Evolutionary conservation across 2,797 vertebrate genomes (phyloP).

Genomic region (Pipistrellus pipistrellus): DNA sequence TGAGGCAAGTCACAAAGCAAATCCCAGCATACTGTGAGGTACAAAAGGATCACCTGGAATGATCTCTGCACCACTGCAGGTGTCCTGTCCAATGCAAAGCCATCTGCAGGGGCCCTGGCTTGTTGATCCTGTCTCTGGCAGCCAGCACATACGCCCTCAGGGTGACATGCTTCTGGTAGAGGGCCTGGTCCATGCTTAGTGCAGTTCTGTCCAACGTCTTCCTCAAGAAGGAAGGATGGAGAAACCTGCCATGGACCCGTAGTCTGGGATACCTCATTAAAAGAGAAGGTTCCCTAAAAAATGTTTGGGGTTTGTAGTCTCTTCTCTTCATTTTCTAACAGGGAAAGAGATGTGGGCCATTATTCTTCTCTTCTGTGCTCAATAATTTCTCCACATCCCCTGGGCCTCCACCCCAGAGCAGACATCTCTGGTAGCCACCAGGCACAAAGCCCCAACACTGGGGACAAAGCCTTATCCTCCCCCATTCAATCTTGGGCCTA

Average conservation of each 20-base stretch:
- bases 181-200: not conserved
- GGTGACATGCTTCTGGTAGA: not conserved
- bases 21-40: not conserved
- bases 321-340: not conserved
- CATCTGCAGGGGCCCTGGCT: not conserved
- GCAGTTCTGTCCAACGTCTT: not conserved
- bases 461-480: conserved; percentile 55
- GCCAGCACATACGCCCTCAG: not conserved
- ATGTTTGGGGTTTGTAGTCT: not conserved
- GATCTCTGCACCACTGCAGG: not conserved
- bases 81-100: not conserved
- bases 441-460: not conserved
- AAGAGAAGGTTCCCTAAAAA: not conserved
- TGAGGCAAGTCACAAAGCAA: not conserved
- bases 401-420: not conserved
- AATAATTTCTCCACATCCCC: not conserved
- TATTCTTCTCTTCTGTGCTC: not conserved
- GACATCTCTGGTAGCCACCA: not conserved
- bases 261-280: not conserved
- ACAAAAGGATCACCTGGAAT: not conserved
- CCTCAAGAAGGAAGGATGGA: not conserved
- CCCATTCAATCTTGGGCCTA: conserved; percentile 78
- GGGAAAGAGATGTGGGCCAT: not conserved
- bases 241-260: not conserved
- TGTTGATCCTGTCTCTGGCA: not conserved